A percentile compares a stretch with the other conserved stretches of the same genome.
Evolutionary conservation across 2,797 vertebrate genomes (phyloP).

Genomic region (Danio kyathit): DNA sequence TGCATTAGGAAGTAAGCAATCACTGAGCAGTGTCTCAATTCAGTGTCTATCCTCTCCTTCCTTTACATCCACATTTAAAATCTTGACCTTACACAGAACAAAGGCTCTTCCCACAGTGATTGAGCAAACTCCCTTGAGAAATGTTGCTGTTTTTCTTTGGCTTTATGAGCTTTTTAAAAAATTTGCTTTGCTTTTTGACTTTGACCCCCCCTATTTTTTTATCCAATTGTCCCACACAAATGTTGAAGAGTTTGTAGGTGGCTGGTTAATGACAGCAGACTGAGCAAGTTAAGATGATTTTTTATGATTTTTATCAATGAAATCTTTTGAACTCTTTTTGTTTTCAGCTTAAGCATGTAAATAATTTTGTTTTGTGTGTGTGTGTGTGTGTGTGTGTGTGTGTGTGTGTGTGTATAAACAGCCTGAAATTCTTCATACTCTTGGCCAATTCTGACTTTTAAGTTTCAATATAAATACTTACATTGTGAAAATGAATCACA

Average conservation of each 20-base stretch:
- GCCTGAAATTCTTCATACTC: too few relatives aligned
- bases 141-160: neutral
- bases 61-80: conserved; percentile 27
- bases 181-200: conserved; percentile 30
- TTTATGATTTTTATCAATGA: too few relatives aligned
- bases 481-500: neutral
- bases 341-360: too few relatives aligned
- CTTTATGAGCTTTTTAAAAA: conserved; percentile 16
- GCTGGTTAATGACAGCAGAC: conserved; percentile 1
- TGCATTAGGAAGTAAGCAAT: conserved; percentile 25
- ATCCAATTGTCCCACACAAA: conserved; percentile 14
- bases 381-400: too few relatives aligned
- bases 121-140: conserved; percentile 17
- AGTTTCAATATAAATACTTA: neutral
- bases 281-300: neutral
- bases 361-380: too few relatives aligned
- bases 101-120: conserved; percentile 9
- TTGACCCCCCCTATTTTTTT: conserved; percentile 1
- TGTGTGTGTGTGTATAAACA: too few relatives aligned
- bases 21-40: neutral
- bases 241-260: conserved; percentile 4
- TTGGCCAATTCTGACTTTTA: too few relatives aligned
- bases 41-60: conserved; percentile 22
- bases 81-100: conserved; percentile 21
- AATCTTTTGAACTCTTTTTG: too few relatives aligned